Conservation (phyloP, 2,888 invertebrate genomes). For the Perizoma flavofasciatum region DNA sequence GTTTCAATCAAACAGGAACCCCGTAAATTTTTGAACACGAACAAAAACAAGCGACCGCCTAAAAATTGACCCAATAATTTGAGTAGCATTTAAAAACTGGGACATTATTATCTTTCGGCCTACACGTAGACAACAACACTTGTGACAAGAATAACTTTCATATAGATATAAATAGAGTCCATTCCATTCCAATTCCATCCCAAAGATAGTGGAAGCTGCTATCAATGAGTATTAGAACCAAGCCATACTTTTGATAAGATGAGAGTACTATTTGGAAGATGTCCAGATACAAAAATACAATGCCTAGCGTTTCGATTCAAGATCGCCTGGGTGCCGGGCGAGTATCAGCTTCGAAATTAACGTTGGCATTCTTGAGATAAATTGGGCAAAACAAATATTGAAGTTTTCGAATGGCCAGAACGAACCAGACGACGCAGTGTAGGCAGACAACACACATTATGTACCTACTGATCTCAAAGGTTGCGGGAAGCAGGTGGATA, state of each 20-base stretch:
- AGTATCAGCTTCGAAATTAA: constrained; percentile 20
- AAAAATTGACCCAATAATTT: constrained; percentile 13
- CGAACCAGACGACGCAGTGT: no score
- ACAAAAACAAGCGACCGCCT: not conserved
- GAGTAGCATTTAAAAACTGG: constrained; percentile 11
- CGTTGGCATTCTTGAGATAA: constrained; percentile 12
- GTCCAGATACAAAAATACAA: constrained; percentile 82
- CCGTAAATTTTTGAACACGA: no score
- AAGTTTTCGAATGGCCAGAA: no score
- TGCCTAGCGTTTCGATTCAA: constrained; percentile 69
- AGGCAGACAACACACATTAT: no score
- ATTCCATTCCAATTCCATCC: constrained; percentile 32
- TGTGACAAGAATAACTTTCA: constrained; percentile 32
- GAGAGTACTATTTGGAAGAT: constrained; percentile 75
- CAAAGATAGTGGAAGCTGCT: constrained; percentile 31
- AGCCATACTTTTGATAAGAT: constrained; percentile 61
- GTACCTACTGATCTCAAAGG: no score
- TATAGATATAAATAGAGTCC: constrained; percentile 26
- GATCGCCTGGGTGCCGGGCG: constrained; percentile 59
- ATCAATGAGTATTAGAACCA: constrained; percentile 37
- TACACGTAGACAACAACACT: constrained; percentile 20
- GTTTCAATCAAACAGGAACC: no score
- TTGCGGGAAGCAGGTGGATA: no score
- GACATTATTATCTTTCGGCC: constrained; percentile 20
- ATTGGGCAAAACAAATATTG: constrained; percentile 7